Evolutionary conservation across 2,113 vertebrate genomes (phyloP).

Genomic region (Xenotilapia leptura): DNA sequence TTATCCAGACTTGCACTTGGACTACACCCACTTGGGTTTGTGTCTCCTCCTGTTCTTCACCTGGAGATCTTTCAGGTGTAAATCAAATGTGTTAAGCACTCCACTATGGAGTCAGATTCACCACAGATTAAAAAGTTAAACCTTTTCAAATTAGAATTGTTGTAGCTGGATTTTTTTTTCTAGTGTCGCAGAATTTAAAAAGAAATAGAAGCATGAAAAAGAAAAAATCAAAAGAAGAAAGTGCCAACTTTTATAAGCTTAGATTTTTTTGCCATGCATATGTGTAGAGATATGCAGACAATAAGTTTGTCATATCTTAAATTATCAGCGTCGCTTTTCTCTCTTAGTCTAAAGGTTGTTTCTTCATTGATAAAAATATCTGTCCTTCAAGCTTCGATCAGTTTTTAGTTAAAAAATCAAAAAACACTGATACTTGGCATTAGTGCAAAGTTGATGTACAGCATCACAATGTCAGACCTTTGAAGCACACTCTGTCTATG

Average conservation of each 20-base stretch:
- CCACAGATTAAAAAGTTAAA: not conserved
- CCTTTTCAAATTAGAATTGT: not conserved
- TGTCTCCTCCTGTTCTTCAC: not conserved
- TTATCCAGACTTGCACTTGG: not conserved
- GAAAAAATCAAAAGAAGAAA: not conserved
- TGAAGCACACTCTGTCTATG: not conserved
- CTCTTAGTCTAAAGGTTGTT: not conserved
- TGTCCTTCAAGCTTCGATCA: not conserved
- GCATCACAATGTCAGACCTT: not conserved
- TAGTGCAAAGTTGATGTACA: not conserved
- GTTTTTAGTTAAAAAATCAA: not conserved
- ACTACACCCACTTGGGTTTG: not conserved
- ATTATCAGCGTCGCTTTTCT: rapidly evolving
- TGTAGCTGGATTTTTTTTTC: not conserved
- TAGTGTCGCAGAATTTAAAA: not conserved
- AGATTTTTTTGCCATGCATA: not conserved
- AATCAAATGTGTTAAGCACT: not conserved
- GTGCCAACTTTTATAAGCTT: not conserved
- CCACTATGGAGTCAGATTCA: rapidly evolving
- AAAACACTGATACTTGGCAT: not conserved
- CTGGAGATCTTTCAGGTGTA: not conserved
- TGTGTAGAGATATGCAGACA: not conserved
- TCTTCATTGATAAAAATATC: not conserved
- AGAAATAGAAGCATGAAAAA: not conserved
- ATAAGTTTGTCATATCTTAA: not conserved